phyloP scores from a whole-genome alignment of 1,140 invertebrate genomes.

The Drosophila elegans region DNA sequence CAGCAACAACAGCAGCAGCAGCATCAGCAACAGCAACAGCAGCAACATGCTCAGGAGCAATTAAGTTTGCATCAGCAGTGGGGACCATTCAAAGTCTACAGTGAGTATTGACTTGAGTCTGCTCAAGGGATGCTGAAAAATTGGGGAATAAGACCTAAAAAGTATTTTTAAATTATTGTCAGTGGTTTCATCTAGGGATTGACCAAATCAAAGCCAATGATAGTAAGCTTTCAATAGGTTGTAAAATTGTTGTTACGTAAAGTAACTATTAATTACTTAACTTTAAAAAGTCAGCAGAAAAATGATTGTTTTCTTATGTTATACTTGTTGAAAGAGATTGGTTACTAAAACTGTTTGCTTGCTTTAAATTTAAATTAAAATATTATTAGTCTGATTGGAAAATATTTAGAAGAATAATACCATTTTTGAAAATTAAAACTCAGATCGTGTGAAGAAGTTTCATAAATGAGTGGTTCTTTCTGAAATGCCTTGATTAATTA shows the following conservation, averaged over 20 bases:
- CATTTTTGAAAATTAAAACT: no score
- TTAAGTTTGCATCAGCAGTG: slow-evolving; percentile 82
- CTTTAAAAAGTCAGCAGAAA: no score
- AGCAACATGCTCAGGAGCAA: slow-evolving; percentile 71
- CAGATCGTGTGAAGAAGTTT: no score
- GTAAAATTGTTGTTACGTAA: background rate
- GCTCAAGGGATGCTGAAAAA: slow-evolving; percentile 1
- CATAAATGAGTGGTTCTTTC: no score
- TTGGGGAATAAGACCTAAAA: background rate
- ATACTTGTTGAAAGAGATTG: no score
- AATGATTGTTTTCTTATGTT: no score
- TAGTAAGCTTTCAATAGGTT: background rate
- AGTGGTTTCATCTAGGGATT: background rate
- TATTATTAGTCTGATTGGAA: no score
- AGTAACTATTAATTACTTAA: no score
- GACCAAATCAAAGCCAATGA: background rate
- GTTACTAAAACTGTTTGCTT: no score
- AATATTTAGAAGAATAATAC: no score
- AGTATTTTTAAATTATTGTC: slow-evolving; percentile 14
- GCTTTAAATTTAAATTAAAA: no score
- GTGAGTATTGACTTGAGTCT: slow-evolving; percentile 85
- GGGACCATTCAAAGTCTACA: slow-evolving; percentile 88
- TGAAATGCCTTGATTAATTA: no score
- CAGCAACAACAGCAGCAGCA: slow-evolving; percentile 68
- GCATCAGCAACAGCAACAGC: slow-evolving; percentile 60